These are phyloP conservation scores for Aproaerema taeniolella DNA, from an alignment of 2,888 invertebrate genomes.

Conservation along the genomic window DNA sequence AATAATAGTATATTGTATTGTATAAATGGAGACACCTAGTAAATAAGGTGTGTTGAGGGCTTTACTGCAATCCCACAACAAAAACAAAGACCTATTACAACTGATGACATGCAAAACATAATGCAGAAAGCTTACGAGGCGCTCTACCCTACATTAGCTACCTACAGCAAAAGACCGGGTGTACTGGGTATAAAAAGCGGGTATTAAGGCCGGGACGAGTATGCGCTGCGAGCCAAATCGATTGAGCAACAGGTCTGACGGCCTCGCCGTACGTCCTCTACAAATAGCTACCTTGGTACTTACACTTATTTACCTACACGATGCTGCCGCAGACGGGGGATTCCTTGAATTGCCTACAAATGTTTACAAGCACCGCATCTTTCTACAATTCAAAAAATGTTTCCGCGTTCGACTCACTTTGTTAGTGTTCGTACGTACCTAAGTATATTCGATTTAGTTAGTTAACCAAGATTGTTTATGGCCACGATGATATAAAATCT, in stretches of 20 bases:
- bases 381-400: too few relatives aligned
- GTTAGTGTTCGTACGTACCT: too few relatives aligned
- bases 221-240: slow-evolving; percentile 33
- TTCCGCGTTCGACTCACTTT: too few relatives aligned
- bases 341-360: too few relatives aligned
- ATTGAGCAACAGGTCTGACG: slow-evolving; percentile 56
- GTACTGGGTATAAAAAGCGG: neutral
- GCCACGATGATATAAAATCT: too few relatives aligned
- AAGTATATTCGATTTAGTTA: too few relatives aligned
- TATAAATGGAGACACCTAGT: neutral
- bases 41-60: neutral
- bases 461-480: too few relatives aligned
- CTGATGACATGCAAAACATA: neutral
- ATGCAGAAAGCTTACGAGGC: neutral
- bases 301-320: neutral
- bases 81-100: neutral
- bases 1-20: too few relatives aligned
- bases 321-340: neutral
- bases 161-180: too few relatives aligned
- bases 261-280: neutral
- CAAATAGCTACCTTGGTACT: neutral
- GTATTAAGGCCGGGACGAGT: too few relatives aligned
- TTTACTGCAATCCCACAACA: neutral
- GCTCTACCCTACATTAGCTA: too few relatives aligned
- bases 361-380: too few relatives aligned